Percentiles rank a stretch among this genome's conserved stretches.
phyloP scores from a whole-genome alignment of 2,113 vertebrate species.

The Brienomyrus brachyistius region DNA sequence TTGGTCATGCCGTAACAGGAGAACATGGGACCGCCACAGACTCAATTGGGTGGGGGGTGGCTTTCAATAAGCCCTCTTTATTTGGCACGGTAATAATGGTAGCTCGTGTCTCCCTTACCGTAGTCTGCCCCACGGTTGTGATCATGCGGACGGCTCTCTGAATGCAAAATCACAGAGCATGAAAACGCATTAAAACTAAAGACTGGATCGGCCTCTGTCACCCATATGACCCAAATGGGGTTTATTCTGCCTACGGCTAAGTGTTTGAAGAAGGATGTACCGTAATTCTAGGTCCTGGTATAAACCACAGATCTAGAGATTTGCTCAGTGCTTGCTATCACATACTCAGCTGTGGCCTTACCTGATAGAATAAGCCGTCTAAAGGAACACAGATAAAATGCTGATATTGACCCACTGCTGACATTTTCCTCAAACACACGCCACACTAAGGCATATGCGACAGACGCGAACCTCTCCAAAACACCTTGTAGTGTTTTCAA shows the following conservation, averaged over 20 bases:
- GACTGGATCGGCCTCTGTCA: neutral
- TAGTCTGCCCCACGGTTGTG: neutral
- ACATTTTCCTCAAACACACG: neutral
- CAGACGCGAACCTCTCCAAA: neutral
- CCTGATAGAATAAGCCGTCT: neutral
- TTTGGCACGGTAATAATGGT: neutral
- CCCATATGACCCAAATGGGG: neutral
- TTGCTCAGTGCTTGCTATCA: neutral
- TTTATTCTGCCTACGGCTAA: neutral
- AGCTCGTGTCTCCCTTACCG: neutral
- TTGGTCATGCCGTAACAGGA: slow-evolving; percentile 62
- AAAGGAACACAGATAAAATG: neutral
- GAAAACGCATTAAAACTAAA: neutral
- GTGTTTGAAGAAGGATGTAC: neutral
- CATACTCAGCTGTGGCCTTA: neutral
- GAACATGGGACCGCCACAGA: slow-evolving; percentile 12
- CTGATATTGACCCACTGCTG: neutral
- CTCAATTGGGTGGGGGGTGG: neutral
- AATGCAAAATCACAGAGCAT: neutral
- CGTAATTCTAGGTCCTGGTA: neutral
- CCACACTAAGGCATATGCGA: neutral
- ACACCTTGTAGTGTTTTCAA: neutral
- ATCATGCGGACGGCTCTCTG: neutral
- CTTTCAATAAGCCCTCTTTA: neutral
- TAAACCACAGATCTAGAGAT: neutral